These are phyloP conservation scores for Gallinago undulata DNA, from an alignment of 2,113 vertebrate species.

Conservation along the genomic window DNA sequence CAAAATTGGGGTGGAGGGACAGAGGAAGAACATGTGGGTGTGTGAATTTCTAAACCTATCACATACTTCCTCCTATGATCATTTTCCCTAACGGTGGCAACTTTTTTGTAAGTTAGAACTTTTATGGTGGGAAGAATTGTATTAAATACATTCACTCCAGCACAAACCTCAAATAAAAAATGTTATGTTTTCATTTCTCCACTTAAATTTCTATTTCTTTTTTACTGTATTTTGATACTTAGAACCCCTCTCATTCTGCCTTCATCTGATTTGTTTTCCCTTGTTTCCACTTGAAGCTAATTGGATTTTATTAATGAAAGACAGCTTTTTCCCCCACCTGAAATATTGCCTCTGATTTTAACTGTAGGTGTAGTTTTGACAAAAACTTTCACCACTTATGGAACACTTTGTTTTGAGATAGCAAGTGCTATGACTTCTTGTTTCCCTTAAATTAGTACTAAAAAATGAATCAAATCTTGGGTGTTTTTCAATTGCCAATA, in stretches of 20 bases:
- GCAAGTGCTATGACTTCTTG: neutral
- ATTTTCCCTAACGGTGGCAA: neutral
- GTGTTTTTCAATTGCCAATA: neutral
- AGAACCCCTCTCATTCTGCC: neutral
- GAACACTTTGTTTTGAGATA: neutral
- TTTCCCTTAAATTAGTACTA: neutral
- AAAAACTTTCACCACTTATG: neutral
- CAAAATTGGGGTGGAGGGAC: neutral
- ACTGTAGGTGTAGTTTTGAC: neutral
- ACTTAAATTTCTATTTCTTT: neutral
- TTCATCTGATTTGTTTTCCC: neutral
- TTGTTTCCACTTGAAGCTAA: neutral
- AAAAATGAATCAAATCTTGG: neutral
- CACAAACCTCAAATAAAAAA: neutral
- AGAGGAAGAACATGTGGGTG: neutral
- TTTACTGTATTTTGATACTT: neutral
- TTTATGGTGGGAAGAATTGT: neutral
- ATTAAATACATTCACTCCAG: neutral
- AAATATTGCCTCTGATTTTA: neutral
- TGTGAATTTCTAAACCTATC: slow-evolving; percentile 15
- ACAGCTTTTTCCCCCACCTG: fast-evolving
- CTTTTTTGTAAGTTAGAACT: neutral
- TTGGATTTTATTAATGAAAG: neutral
- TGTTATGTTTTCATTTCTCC: neutral
- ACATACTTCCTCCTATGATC: neutral